Base-by-base conservation (phyloP, 2,888 invertebrate species). In the Sycophila texana region DNA sequence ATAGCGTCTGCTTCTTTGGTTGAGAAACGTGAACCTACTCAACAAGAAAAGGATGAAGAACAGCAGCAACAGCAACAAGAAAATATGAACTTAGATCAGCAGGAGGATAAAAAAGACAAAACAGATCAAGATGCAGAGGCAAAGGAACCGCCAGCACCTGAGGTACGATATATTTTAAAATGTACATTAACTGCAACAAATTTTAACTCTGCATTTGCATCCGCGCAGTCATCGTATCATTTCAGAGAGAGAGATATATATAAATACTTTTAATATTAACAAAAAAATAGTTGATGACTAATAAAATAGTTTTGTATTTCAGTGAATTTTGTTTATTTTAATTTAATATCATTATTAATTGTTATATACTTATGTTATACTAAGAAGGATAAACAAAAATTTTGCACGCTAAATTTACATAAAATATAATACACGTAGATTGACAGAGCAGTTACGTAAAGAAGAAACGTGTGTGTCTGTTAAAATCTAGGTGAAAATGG, bases 1-100 rank as follows among this genome's bases (percentile, higher is more conserved):
- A 94, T 99, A 30, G 94, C 95, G 14, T 96, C 96, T 74, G 99
- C 99, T 4, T 94, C 96, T 0, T 91, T 97, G 75, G 93, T 95
- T 58, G 96, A 96, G 87, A 95, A 95, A 85, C 87, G 87, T 47
- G 89, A 91, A 78, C 86, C 86, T 2, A 88, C 87, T 0, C 88
- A 89, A 77, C 89, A 88, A 85, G 91, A 88, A 77, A 90, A 87
- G 85, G 91, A 88, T 76, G 90, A 89, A 79, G 88, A 88, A 61
- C 86, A 88, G 74, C 89, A 85, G 84, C 92, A 86, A 20, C 83
- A 84, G 65, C 84, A 86, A 39, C 83, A 83, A 22, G 87, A 86
- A 26, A 82, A 74, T 16, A 86, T 86, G 86, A 87, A 87, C 7
- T 81, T 81, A 16, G 86, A 87, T 18, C 86, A 85, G 14, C 83